phyloP scores from a whole-genome alignment of 2,888 invertebrate genomes.

The Drosophila kokeensis region DNA sequence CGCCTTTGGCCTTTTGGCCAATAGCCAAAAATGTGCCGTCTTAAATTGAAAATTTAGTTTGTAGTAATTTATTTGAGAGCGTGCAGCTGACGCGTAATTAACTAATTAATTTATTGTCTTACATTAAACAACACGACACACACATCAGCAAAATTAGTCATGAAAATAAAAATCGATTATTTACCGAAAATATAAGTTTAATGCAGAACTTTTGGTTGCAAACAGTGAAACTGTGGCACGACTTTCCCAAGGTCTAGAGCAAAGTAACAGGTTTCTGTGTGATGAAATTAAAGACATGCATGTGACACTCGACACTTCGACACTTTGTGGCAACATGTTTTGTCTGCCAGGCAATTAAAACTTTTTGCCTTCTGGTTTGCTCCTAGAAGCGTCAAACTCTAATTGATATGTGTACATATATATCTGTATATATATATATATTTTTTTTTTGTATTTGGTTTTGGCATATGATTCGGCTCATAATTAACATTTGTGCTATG shows the following conservation, averaged over 20 bases:
- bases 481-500: conserved; percentile 41
- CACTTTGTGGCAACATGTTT: conserved; percentile 56
- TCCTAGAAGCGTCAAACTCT: conserved; percentile 1
- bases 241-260: conserved; percentile 48
- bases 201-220: conserved; percentile 5
- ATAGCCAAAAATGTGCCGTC: conserved; percentile 79
- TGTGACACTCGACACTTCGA: conserved; percentile 13
- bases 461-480: conserved; percentile 36
- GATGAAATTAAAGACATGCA: conserved; percentile 23
- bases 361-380: conserved; percentile 48
- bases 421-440: neutral
- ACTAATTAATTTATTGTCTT: conserved; percentile 50
- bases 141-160: conserved; percentile 59
- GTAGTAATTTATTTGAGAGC: conserved; percentile 81
- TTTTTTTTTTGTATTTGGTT: conserved; percentile 28
- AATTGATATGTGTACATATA: conserved; percentile 28
- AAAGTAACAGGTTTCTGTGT: conserved; percentile 43
- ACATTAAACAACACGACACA: conserved; percentile 30
- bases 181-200: neutral
- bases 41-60: conserved; percentile 72
- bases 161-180: conserved; percentile 67
- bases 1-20: conserved; percentile 35
- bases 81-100: conserved; percentile 57
- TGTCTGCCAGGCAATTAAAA: conserved; percentile 56
- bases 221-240: conserved; percentile 38